These are phyloP conservation scores for Pseudotriccus pelzelni DNA, from an alignment of 2,797 vertebrate species.

Conservation along the genomic window DNA sequence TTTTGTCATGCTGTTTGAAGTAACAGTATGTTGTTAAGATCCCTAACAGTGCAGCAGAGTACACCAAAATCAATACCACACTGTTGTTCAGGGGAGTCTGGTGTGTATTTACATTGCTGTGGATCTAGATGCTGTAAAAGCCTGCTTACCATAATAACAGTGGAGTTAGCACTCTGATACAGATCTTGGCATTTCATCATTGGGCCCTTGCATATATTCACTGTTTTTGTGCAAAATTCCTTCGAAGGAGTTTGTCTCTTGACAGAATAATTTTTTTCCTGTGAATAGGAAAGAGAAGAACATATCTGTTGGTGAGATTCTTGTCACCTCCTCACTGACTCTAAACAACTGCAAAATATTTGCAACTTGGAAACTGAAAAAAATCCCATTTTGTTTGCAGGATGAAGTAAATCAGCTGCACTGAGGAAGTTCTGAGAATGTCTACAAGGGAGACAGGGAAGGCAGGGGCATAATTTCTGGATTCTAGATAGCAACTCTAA, in stretches of 20 bases:
- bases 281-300: not conserved
- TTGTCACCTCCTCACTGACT: not conserved
- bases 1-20: slow-evolving; percentile 15
- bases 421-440: not conserved
- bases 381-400: not conserved
- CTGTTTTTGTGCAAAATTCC: not conserved
- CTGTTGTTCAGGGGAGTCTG: not conserved
- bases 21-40: not conserved
- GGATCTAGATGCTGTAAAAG: not conserved
- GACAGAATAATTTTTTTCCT: not conserved
- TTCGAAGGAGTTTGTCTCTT: not conserved
- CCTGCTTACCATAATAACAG: not conserved
- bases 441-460: not conserved
- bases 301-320: not conserved
- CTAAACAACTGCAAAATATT: not conserved
- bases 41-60: not conserved
- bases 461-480: not conserved
- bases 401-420: not conserved
- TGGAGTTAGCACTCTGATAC: not conserved
- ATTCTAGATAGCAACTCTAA: not conserved
- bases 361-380: not conserved
- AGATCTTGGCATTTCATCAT: not conserved
- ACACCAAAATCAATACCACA: slow-evolving; percentile 2
- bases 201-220: not conserved
- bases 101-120: not conserved